Percentiles rank a stretch among this genome's conserved stretches.
phyloP scores from a whole-genome alignment of 23 tunicate genomes.

The Corella eumyota region DNA sequence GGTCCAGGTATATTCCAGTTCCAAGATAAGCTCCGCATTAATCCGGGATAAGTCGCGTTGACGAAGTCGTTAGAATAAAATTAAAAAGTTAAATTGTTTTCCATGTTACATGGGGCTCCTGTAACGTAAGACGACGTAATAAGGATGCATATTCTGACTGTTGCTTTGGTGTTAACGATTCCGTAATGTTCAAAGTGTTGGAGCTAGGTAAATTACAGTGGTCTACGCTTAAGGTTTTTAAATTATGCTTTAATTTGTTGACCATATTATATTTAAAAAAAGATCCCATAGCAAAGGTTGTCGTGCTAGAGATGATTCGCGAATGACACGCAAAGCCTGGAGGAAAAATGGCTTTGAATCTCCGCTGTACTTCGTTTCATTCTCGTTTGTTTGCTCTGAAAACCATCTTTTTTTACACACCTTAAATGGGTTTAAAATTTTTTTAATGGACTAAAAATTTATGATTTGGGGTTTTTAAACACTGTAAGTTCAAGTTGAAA shows the following conservation, averaged over 20 bases:
- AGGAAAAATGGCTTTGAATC: neutral
- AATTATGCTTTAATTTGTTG: neutral
- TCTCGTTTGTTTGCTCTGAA: neutral
- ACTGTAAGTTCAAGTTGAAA: too few relatives aligned
- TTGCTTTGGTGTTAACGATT: neutral
- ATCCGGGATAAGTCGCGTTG: neutral
- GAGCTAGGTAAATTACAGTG: constrained; percentile 16
- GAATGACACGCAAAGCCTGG: constrained; percentile 10
- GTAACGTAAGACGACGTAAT: constrained; percentile 3
- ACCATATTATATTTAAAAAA: constrained; percentile 8
- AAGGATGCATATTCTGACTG: neutral
- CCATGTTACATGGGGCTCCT: constrained; percentile 16
- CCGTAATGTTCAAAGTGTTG: constrained; percentile 1
- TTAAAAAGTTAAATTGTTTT: constrained; percentile 1
- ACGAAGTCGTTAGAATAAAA: neutral
- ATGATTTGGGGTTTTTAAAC: too few relatives aligned
- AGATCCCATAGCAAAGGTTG: neutral
- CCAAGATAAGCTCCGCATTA: constrained; percentile 10
- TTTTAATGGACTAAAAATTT: too few relatives aligned
- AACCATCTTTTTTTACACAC: too few relatives aligned
- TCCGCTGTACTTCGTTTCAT: neutral
- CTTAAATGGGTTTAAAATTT: too few relatives aligned
- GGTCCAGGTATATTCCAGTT: constrained; percentile 16
- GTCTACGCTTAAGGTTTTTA: constrained; percentile 10
- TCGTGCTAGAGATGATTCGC: constrained; percentile 5